Evolutionary conservation across 2,113 vertebrate genomes (phyloP).

Genomic region (Pelusios castaneus): DNA sequence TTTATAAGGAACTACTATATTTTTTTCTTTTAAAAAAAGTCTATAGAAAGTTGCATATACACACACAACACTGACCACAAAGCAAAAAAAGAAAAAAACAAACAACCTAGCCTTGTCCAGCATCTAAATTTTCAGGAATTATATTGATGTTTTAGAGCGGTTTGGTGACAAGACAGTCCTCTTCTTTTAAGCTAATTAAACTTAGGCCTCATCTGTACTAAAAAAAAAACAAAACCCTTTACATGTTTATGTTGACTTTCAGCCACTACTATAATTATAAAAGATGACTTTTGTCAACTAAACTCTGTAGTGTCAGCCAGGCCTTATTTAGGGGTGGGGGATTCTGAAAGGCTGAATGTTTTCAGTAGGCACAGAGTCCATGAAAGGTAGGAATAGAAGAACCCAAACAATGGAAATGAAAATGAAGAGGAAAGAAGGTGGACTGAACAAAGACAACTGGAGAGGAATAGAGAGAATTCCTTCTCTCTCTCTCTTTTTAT

Average conservation of each 20-base stretch:
- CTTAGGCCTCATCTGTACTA: no score
- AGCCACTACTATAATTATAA: no score
- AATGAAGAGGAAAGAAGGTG: background rate
- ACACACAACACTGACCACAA: background rate
- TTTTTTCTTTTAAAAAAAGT: background rate
- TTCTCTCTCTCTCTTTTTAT: background rate
- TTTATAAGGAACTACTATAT: background rate
- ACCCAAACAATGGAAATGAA: background rate
- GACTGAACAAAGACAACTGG: background rate
- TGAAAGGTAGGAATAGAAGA: background rate
- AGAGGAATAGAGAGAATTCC: background rate
- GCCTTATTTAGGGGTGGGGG: no score
- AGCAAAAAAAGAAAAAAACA: background rate
- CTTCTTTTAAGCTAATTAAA: no score
- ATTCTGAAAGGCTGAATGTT: background rate
- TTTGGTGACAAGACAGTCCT: no score
- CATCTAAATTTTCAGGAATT: background rate
- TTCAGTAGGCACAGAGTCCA: background rate
- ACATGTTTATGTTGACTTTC: no score
- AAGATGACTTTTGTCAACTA: no score
- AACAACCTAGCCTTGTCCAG: background rate
- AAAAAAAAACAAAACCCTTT: no score
- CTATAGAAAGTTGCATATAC: background rate
- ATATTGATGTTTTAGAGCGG: background rate
- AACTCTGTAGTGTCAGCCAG: no score